These are phyloP conservation scores for Poecilia wingei DNA, from an alignment of 2,797 vertebrate species.

Conservation along the genomic window DNA sequence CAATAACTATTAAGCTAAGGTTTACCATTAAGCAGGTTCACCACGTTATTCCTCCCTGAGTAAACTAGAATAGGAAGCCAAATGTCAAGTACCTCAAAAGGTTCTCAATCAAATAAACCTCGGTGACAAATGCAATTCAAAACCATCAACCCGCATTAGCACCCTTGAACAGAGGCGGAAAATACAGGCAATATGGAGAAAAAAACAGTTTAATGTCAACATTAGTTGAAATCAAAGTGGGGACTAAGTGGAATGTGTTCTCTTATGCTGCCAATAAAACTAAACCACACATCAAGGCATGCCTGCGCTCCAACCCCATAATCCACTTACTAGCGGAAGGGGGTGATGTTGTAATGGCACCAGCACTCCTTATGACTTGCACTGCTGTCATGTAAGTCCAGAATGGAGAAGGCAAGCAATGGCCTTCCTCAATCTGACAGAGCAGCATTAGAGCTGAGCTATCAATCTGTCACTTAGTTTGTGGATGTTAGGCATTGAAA, in stretches of 20 bases:
- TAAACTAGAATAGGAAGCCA: slow-evolving; percentile 51
- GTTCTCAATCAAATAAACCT: slow-evolving; percentile 69
- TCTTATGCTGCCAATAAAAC: slow-evolving; percentile 78
- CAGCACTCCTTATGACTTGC: slow-evolving; percentile 67
- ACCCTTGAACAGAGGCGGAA: slow-evolving; percentile 41
- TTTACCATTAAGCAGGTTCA: not conserved
- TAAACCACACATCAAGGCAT: slow-evolving; percentile 76
- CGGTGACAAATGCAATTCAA: slow-evolving; percentile 72
- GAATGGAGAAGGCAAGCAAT: slow-evolving; percentile 56
- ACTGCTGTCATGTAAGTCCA: slow-evolving; percentile 65
- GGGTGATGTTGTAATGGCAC: slow-evolving; percentile 75
- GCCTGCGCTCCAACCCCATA: slow-evolving; percentile 68
- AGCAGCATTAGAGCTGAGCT: slow-evolving; percentile 60
- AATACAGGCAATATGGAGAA: slow-evolving; percentile 54
- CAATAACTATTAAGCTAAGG: slow-evolving; percentile 2
- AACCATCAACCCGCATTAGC: slow-evolving; percentile 75
- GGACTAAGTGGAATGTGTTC: slow-evolving; percentile 77
- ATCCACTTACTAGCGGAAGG: slow-evolving; percentile 80
- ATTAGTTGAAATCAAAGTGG: slow-evolving; percentile 75
- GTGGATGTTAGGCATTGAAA: slow-evolving; percentile 54
- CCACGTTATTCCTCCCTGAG: slow-evolving; percentile 11
- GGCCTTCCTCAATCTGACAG: slow-evolving; percentile 64
- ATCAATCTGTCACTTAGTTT: slow-evolving; percentile 75
- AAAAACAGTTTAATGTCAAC: slow-evolving; percentile 65
- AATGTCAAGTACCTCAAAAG: slow-evolving; percentile 67